Conservation (phyloP, 2,797 vertebrate genomes). For the Erithacus rubecula region DNA sequence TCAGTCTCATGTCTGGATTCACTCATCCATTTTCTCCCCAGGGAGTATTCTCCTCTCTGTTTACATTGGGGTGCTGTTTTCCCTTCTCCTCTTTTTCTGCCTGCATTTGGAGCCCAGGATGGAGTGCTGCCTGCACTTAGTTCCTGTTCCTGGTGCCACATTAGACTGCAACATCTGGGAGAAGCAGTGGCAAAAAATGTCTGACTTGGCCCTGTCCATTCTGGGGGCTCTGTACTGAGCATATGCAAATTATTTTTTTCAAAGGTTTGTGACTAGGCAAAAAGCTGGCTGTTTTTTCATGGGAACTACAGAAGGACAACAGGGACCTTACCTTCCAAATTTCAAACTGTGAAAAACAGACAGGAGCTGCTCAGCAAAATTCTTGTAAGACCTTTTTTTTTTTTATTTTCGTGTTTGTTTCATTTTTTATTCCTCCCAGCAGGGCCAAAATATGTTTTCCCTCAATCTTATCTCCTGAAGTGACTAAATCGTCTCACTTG, state of each 20-base stretch:
- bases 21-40: neutral
- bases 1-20: fast-evolving
- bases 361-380: neutral
- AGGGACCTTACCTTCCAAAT: neutral
- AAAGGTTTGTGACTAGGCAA: neutral
- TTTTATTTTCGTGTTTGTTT: neutral
- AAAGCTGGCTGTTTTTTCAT: neutral
- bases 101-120: neutral
- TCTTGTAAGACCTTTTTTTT: neutral
- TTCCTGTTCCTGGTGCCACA: neutral
- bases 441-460: neutral
- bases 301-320: constrained; percentile 4
- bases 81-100: neutral
- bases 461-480: constrained; percentile 31
- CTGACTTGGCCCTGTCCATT: neutral
- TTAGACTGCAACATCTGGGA: neutral
- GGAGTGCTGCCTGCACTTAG: neutral
- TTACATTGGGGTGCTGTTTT: neutral
- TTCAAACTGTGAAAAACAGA: neutral
- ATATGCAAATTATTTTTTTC: neutral
- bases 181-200: neutral
- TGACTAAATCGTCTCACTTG: constrained; percentile 16
- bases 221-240: neutral
- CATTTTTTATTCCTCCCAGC: neutral
- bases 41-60: neutral